Conservation (phyloP, 2,888 invertebrate species). For the Hirtodrosophila duncani region DNA sequence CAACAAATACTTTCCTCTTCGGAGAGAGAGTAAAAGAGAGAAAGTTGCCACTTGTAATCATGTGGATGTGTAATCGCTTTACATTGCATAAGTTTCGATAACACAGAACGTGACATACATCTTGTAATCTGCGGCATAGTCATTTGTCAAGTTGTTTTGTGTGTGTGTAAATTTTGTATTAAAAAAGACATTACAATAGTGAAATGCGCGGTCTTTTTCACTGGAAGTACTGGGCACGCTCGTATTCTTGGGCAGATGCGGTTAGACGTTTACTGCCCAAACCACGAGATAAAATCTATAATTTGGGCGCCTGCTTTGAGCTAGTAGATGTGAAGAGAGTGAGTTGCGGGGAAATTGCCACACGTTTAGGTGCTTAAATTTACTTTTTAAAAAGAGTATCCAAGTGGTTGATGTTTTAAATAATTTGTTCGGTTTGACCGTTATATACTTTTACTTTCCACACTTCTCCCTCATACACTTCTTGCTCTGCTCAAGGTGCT, state of each 20-base stretch:
- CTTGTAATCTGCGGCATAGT: conserved; percentile 7
- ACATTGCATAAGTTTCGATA: conserved; percentile 59
- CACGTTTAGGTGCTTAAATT: too few species aligned
- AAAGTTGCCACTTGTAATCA: conserved; percentile 38
- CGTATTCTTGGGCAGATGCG: conserved; percentile 31
- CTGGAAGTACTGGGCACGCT: conserved; percentile 11
- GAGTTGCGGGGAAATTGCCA: too few species aligned
- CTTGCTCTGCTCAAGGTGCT: too few species aligned
- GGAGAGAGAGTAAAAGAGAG: conserved; percentile 17
- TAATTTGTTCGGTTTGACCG: too few species aligned
- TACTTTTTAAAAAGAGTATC: too few species aligned
- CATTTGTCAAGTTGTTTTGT: conserved; percentile 20
- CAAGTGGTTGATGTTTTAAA: too few species aligned
- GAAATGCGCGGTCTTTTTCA: conserved; percentile 42
- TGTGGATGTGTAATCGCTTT: conserved; percentile 35
- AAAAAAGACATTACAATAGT: conserved; percentile 19
- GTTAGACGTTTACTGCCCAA: conserved; percentile 38
- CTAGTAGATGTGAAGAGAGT: conserved; percentile 39
- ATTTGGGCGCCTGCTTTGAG: conserved; percentile 55
- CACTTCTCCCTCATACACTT: too few species aligned
- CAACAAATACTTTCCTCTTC: conserved; percentile 15
- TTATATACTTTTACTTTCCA: too few species aligned
- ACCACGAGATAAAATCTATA: conserved; percentile 53
- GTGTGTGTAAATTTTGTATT: conserved; percentile 28
- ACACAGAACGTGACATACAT: conserved; percentile 26